Percentiles rank a stretch among this genome's conserved stretches.
Evolutionary conservation across 2,113 vertebrate species (phyloP).

Genomic region (Pholis gunnellus): DNA sequence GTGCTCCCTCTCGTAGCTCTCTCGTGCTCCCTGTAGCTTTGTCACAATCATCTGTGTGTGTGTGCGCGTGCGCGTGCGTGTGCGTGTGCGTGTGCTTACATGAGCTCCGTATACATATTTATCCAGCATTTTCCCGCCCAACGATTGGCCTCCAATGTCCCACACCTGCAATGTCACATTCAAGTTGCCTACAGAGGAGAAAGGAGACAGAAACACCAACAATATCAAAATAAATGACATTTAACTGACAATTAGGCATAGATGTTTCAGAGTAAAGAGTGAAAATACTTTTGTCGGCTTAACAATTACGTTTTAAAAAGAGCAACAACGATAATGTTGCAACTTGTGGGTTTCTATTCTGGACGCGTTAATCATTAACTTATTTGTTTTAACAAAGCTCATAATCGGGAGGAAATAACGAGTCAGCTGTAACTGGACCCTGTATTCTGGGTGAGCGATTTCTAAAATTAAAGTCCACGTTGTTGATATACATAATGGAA

Average conservation of each 20-base stretch:
- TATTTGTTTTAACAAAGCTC: constrained; percentile 48
- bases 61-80: not conserved
- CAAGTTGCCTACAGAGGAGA: constrained; percentile 89
- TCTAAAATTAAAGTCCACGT: constrained; percentile 59
- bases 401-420: constrained; percentile 48
- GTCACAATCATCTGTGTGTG: not conserved
- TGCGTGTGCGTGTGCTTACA: constrained; percentile 66
- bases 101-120: constrained; percentile 98
- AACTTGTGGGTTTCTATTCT: constrained; percentile 33
- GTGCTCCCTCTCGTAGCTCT: constrained; percentile 18
- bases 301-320: not conserved
- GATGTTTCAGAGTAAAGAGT: not conserved
- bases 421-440: constrained; percentile 50
- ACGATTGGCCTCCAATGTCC: constrained; percentile 98
- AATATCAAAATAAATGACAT: constrained; percentile 8
- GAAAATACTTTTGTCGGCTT: constrained; percentile 13
- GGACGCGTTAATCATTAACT: constrained; percentile 43
- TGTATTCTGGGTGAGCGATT: constrained; percentile 49
- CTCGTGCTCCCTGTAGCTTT: constrained; percentile 16
- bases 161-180: constrained; percentile 98
- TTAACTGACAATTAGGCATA: not conserved
- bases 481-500: constrained; percentile 70
- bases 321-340: not conserved
- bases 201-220: constrained; percentile 35
- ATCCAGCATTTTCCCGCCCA: constrained; percentile 99